phyloP scores from a whole-genome alignment of 2,888 invertebrate species.

The Megaustenia siamemsis region DNA sequence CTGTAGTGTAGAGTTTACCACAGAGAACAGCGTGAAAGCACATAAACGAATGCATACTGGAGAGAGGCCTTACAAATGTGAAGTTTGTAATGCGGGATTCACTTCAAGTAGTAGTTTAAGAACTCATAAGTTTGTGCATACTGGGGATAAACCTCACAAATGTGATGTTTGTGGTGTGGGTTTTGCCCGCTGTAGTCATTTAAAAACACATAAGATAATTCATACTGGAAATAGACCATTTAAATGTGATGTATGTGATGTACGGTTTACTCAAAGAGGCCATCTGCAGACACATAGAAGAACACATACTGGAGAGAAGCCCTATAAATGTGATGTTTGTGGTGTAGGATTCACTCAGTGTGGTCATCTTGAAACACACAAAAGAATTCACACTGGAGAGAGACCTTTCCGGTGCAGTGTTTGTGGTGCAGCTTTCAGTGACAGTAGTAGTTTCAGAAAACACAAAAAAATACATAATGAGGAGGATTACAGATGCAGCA shows the following conservation, averaged over 20 bases:
- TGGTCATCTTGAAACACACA: too few species aligned
- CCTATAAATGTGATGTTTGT: too few species aligned
- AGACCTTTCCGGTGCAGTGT: too few species aligned
- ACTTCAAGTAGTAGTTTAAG: neutral
- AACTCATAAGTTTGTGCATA: neutral
- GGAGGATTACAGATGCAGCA: too few species aligned
- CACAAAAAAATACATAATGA: neutral
- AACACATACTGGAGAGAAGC: too few species aligned
- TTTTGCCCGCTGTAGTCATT: neutral
- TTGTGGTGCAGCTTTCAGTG: neutral
- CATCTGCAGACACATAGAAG: slow-evolving; percentile 1
- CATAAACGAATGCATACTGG: neutral
- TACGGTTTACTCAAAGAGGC: too few species aligned
- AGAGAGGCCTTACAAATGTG: neutral
- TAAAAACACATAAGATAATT: neutral
- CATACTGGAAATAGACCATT: neutral
- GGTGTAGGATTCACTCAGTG: too few species aligned
- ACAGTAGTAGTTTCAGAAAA: neutral
- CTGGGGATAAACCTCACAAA: neutral
- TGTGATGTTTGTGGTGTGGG: neutral
- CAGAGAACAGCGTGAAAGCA: neutral
- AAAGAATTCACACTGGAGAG: too few species aligned
- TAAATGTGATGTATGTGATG: neutral
- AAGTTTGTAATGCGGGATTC: neutral
- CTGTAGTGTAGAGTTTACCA: neutral